Percentiles rank a stretch among this genome's conserved stretches.
Evolutionary conservation across 2,888 invertebrate genomes (phyloP).

Genomic region (Zaprionus obscuricornis): DNA sequence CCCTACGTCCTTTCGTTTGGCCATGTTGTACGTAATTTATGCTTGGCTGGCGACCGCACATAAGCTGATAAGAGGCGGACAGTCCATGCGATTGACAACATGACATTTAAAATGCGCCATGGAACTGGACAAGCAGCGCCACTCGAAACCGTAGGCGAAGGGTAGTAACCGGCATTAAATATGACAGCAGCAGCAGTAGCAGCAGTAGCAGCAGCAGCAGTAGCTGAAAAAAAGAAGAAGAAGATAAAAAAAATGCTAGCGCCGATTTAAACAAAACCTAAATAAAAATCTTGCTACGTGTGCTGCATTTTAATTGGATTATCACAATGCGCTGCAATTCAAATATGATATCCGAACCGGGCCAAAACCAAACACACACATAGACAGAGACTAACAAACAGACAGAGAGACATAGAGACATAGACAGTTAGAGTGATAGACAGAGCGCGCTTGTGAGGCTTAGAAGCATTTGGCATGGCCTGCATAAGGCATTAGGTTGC

Average conservation of each 20-base stretch:
- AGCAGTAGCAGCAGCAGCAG: no score
- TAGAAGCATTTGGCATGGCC: constrained; percentile 41
- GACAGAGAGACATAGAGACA: no score
- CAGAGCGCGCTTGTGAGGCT: no score
- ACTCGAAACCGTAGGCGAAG: no score
- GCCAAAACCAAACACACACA: constrained; percentile 22
- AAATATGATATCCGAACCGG: constrained; percentile 16
- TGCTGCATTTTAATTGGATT: constrained; percentile 46
- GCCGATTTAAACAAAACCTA: constrained; percentile 45
- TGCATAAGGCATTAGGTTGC: constrained; percentile 22
- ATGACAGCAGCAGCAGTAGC: constrained; percentile 61
- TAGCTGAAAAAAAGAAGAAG: no score
- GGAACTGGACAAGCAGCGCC: constrained; percentile 38
- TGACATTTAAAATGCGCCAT: constrained; percentile 70
- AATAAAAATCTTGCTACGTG: constrained; percentile 48
- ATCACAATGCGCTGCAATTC: constrained; percentile 33
- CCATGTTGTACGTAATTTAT: constrained; percentile 52
- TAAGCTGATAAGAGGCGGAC: constrained; percentile 48
- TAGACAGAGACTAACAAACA: constrained; percentile 1
- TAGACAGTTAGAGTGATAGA: no score
- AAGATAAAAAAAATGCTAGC: constrained; percentile 56
- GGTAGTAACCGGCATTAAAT: constrained; percentile 56
- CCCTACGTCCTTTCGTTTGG: constrained; percentile 9
- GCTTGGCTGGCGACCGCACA: constrained; percentile 56
- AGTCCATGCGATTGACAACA: constrained; percentile 64